Conservation (phyloP, 2,113 vertebrate species). For the Condylura cristata region DNA sequence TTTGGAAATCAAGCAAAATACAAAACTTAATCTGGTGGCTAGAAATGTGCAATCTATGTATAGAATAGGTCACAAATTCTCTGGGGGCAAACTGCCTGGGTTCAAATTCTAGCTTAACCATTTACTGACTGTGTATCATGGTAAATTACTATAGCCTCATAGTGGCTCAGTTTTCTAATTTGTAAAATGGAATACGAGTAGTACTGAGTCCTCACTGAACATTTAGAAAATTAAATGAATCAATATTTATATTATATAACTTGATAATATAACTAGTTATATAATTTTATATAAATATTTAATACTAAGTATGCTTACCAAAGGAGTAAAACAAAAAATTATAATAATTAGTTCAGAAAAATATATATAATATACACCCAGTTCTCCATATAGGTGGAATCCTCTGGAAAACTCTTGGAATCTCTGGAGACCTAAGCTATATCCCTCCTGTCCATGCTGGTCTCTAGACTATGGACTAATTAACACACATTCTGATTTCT, state of each 20-base stretch:
- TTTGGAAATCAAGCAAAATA: neutral
- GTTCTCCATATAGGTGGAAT: neutral
- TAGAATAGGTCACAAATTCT: neutral
- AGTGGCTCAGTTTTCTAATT: neutral
- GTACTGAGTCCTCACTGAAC: neutral
- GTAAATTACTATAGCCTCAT: neutral
- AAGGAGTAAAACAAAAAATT: constrained; percentile 46
- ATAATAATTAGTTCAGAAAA: constrained; percentile 5
- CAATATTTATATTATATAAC: neutral
- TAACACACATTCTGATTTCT: neutral
- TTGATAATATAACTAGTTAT: neutral
- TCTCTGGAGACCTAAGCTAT: neutral
- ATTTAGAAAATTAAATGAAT: neutral
- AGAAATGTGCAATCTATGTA: neutral
- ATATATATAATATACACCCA: neutral
- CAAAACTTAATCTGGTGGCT: neutral
- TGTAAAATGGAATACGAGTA: neutral
- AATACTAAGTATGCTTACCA: neutral
- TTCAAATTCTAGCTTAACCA: neutral
- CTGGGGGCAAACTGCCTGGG: neutral
- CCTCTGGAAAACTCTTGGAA: neutral
- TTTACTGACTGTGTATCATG: neutral
- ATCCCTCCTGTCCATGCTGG: neutral
- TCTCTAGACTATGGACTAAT: neutral
- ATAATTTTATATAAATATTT: neutral